Conservation (phyloP, 2,797 vertebrate genomes). For the Thaleichthys pacificus region DNA sequence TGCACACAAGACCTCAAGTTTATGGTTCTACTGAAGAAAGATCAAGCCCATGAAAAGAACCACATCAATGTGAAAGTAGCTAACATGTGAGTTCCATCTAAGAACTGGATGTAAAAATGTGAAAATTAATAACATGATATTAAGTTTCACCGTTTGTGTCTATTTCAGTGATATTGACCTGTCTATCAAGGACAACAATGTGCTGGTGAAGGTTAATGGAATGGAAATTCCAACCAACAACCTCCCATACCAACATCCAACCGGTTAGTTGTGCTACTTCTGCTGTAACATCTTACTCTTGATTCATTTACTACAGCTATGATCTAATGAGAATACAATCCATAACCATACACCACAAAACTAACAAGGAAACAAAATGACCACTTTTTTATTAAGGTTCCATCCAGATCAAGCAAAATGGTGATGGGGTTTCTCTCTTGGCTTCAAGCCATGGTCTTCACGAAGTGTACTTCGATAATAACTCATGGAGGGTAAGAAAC, state of each 20-base stretch:
- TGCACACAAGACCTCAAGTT: constrained; percentile 81
- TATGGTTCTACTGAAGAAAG: constrained; percentile 76
- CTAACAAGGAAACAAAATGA: too few species aligned
- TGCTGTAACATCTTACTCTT: background rate
- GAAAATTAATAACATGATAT: background rate
- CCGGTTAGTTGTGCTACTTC: constrained; percentile 44
- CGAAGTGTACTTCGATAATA: constrained; percentile 71
- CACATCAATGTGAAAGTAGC: constrained; percentile 70
- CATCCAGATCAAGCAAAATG: constrained; percentile 61
- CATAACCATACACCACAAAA: background rate
- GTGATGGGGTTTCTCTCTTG: constrained; percentile 64
- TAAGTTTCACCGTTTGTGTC: background rate
- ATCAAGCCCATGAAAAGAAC: constrained; percentile 53
- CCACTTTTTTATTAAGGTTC: constrained; percentile 42
- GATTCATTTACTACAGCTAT: background rate
- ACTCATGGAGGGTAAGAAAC: constrained; percentile 62
- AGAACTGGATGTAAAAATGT: background rate
- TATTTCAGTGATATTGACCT: constrained; percentile 75
- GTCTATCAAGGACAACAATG: constrained; percentile 48
- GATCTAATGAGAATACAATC: background rate
- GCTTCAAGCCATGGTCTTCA: constrained; percentile 74
- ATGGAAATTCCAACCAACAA: constrained; percentile 51
- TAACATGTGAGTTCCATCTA: constrained; percentile 71
- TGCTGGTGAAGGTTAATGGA: constrained; percentile 73
- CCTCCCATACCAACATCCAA: constrained; percentile 65